phyloP scores from a whole-genome alignment of 2,113 vertebrate genomes.

The Rhineura floridana region DNA sequence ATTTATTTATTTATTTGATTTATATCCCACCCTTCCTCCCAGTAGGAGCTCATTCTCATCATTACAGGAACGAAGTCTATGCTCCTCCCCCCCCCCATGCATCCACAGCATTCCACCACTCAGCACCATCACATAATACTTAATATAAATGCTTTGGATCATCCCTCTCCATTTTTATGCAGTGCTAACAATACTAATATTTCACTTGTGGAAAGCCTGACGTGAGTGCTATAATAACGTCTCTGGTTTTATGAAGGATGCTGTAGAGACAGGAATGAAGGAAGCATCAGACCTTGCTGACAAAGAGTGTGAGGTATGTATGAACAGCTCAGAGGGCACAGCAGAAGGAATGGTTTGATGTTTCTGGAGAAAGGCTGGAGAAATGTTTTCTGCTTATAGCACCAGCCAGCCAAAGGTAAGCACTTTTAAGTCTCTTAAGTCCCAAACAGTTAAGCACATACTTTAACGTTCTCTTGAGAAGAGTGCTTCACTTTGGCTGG shows the following conservation, averaged over 20 bases:
- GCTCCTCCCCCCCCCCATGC: no score
- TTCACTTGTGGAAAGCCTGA: slow-evolving; percentile 21
- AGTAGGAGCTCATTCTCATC: no score
- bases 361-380: neutral
- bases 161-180: neutral
- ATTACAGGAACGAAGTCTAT: neutral
- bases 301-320: slow-evolving; percentile 72
- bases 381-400: neutral
- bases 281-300: slow-evolving; percentile 68
- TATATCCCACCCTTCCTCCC: no score
- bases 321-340: neutral
- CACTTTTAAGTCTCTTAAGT: neutral
- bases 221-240: slow-evolving; percentile 22
- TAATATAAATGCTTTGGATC: slow-evolving; percentile 29
- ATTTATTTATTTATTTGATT: no score
- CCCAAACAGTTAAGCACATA: neutral
- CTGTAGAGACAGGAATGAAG: slow-evolving; percentile 61
- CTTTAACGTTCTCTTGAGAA: neutral
- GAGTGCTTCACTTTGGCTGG: neutral
- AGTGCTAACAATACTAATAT: neutral
- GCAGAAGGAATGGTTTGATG: neutral
- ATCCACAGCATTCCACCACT: neutral
- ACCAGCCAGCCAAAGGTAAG: neutral
- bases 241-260: slow-evolving; percentile 65
- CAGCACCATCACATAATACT: slow-evolving; percentile 1